Conservation (phyloP, 1,140 invertebrate species). For the Leptonema lineaticorne region DNA sequence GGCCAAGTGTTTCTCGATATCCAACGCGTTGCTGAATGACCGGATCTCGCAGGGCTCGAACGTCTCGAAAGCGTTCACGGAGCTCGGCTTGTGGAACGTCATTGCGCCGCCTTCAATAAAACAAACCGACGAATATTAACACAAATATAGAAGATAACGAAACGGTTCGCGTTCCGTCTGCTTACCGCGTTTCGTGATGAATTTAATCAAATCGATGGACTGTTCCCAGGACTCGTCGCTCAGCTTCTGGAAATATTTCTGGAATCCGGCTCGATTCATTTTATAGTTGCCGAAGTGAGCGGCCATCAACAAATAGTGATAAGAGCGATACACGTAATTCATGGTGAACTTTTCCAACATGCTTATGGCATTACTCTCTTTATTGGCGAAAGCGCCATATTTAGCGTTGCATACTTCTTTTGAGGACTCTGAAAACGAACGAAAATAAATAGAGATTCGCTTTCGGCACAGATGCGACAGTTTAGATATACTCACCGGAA, state of each 20-base stretch:
- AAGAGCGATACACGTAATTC: slow-evolving; percentile 67
- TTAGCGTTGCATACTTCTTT: slow-evolving; percentile 62
- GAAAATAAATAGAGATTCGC: too few species aligned
- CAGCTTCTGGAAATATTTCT: slow-evolving; percentile 69
- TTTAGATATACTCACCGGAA: too few species aligned
- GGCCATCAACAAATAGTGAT: slow-evolving; percentile 72
- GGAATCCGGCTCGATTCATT: slow-evolving; percentile 73
- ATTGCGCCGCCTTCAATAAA: slow-evolving; percentile 3
- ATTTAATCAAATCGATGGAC: slow-evolving; percentile 73
- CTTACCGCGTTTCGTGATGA: slow-evolving; percentile 71
- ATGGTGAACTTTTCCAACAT: slow-evolving; percentile 66
- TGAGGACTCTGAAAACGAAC: not conserved
- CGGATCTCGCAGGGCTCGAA: slow-evolving; percentile 61
- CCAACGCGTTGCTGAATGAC: slow-evolving; percentile 72
- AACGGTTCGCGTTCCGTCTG: not conserved
- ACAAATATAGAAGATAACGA: not conserved
- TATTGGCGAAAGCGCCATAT: slow-evolving; percentile 62
- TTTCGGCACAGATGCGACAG: too few species aligned
- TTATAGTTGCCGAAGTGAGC: slow-evolving; percentile 77
- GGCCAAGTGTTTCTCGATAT: slow-evolving; percentile 71
- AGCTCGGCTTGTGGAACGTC: slow-evolving; percentile 27
- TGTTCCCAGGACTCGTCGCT: slow-evolving; percentile 75
- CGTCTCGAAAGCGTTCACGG: slow-evolving; percentile 43
- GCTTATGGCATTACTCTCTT: slow-evolving; percentile 51
- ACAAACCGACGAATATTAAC: not conserved